A percentile compares a stretch with the other conserved stretches of the same genome.
Evolutionary conservation across 1,140 invertebrate genomes (phyloP).

Genomic region (Portunus trituberculatus): DNA sequence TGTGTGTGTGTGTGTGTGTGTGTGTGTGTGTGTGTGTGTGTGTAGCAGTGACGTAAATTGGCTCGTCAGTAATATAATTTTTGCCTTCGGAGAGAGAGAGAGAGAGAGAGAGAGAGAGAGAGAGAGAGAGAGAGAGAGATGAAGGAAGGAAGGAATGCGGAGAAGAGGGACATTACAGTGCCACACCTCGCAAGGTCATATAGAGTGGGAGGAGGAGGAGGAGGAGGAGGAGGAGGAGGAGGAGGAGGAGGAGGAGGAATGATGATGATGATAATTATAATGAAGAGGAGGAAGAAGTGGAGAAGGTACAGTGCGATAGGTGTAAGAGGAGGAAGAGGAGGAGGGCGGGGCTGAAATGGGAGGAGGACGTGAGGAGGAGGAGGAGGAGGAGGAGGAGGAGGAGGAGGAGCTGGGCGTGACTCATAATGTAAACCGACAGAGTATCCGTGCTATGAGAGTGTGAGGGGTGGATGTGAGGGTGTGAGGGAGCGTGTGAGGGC

Average conservation of each 20-base stretch:
- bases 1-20: conserved; percentile 40
- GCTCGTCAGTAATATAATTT: too few species aligned
- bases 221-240: background rate
- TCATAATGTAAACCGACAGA: too few species aligned
- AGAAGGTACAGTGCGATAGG: background rate
- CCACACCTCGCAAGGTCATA: too few species aligned
- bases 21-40: conserved; percentile 29
- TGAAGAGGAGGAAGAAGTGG: background rate
- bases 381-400: background rate
- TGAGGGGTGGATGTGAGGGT: background rate
- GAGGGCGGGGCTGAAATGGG: background rate
- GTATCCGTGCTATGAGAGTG: too few species aligned
- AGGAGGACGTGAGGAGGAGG: background rate
- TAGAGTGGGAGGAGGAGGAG: background rate
- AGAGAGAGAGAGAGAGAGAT: background rate
- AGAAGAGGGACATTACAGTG: too few species aligned
- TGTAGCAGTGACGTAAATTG: too few species aligned
- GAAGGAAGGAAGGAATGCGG: background rate
- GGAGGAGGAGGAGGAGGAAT: background rate
- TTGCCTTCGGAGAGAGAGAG: too few species aligned
- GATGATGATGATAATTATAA: background rate
- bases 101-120: background rate
- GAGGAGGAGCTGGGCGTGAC: background rate
- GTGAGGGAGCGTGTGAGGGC: background rate
- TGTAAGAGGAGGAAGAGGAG: background rate